Base-by-base conservation (phyloP, 2,888 invertebrate genomes). In the Diploptera punctata region DNA sequence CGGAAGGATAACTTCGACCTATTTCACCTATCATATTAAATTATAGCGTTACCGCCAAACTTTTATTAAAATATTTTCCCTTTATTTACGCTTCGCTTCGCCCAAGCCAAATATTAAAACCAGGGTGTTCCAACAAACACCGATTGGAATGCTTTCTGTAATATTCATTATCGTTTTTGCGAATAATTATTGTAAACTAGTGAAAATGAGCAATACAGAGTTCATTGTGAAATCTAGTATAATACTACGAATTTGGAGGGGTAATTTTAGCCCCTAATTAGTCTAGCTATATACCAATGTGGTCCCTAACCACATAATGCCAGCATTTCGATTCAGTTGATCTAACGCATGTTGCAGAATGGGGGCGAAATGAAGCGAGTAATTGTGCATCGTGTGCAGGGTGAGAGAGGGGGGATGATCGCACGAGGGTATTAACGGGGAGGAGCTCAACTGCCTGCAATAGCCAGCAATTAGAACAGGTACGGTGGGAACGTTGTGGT, bases 261-360 rank as follows among this genome's bases (percentile, higher is more conserved):
- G 65, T 47, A 26, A 65, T 29, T 44, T 65, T 26, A 29, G 26
- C 47, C 47, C 44, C 44, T 65, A 65, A 65, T 65, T 65, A 26
- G 65, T 26, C 65, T 47, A 47, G 29, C 65, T 65, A 13, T 29
- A 65, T 44, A 26, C 26, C 47, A 26, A n/a, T 65, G 47, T 24
- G 65, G 29, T 44, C 47, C 44, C 65, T 47, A 65, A 47, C 44
- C 65, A 29, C 65, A 61, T 61, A 61, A 61, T 61, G 38, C 61
- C 61, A 33, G 61, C 61, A 47, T 65, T 65, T 65, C 29, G 26
- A 65, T 47, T 47, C 47, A 65, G 65, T 65, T 65, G 65, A 65
- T 65, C 65, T 65, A 65, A 47, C 65, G 44, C 65, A 47, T 47
- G 65, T 65, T 65, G 65, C 44, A 44, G 65, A 47, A 65, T 65